Conservation (phyloP, 37 sponge, comb jelly and placozoan species). For the Tethya wilhelma region DNA sequence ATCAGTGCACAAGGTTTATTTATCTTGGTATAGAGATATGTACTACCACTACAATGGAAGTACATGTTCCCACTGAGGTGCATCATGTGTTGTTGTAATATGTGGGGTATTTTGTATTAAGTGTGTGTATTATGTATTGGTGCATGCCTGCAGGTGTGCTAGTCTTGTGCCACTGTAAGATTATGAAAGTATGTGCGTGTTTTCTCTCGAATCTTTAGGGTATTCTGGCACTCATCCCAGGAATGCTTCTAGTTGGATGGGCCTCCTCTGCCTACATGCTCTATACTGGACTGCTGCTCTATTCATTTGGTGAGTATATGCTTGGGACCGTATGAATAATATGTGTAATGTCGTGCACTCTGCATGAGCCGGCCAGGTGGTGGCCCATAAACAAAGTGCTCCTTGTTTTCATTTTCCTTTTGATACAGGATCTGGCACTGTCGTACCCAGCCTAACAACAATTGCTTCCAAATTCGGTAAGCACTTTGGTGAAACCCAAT, state of each 20-base stretch:
- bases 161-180: no score
- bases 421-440: conserved; percentile 78
- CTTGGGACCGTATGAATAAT: no score
- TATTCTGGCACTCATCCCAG: conserved; percentile 71
- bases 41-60: no score
- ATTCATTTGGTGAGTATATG: conserved; percentile 76
- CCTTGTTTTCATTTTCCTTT: background rate
- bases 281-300: conserved; percentile 74
- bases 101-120: no score
- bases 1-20: no score
- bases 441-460: conserved; percentile 81
- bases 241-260: conserved; percentile 73
- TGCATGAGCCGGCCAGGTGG: background rate
- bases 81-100: no score
- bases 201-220: conserved; percentile 48
- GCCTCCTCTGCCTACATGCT: conserved; percentile 58
- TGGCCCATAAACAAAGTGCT: background rate
- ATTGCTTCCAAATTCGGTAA: conserved; percentile 81
- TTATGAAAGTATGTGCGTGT: background rate
- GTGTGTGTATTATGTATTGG: no score
- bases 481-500: background rate
- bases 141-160: no score
- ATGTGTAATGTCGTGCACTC: background rate
- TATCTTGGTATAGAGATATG: no score
- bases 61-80: no score